These are phyloP conservation scores for Zaprionus africanus DNA, from an alignment of 1,140 invertebrate species.

Conservation along the genomic window DNA sequence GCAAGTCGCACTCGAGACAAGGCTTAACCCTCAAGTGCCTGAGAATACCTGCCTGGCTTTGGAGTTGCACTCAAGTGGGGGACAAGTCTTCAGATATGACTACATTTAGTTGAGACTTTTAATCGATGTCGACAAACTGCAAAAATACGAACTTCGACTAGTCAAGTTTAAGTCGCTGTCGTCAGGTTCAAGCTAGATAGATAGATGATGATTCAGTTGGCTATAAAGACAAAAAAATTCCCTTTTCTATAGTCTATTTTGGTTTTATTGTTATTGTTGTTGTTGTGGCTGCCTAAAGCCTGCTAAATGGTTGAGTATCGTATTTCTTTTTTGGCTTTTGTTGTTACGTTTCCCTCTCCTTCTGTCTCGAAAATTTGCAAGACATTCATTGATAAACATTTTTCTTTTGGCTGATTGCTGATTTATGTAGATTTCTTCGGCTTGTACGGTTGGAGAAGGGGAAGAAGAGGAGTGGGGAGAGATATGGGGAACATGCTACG, in stretches of 20 bases:
- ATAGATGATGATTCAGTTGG: neutral
- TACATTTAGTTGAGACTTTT: conserved; percentile 16
- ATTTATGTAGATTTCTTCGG: conserved; percentile 38
- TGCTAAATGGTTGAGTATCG: conserved; percentile 38
- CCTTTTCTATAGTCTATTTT: conserved; percentile 6
- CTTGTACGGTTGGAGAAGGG: neutral
- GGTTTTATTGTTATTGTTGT: conserved; percentile 10
- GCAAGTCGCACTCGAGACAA: conserved; percentile 17
- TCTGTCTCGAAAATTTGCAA: conserved; percentile 9
- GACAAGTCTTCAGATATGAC: conserved; percentile 16
- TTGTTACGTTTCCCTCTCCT: neutral
- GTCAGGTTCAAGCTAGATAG: neutral
- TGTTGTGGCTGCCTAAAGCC: conserved; percentile 11
- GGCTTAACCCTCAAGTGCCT: conserved; percentile 40
- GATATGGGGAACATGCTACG: neutral
- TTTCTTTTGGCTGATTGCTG: conserved; percentile 26
- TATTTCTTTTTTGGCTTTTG: conserved; percentile 30
- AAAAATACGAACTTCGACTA: conserved; percentile 7
- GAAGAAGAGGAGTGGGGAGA: neutral
- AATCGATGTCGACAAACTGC: conserved; percentile 2
- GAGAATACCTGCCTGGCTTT: conserved; percentile 2
- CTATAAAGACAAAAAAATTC: neutral
- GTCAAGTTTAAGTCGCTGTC: conserved; percentile 35
- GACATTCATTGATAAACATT: conserved; percentile 51
- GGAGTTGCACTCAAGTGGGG: conserved; percentile 17